These are phyloP conservation scores for Electrona antarctica DNA, from an alignment of 2,113 vertebrate species.

Conservation along the genomic window DNA sequence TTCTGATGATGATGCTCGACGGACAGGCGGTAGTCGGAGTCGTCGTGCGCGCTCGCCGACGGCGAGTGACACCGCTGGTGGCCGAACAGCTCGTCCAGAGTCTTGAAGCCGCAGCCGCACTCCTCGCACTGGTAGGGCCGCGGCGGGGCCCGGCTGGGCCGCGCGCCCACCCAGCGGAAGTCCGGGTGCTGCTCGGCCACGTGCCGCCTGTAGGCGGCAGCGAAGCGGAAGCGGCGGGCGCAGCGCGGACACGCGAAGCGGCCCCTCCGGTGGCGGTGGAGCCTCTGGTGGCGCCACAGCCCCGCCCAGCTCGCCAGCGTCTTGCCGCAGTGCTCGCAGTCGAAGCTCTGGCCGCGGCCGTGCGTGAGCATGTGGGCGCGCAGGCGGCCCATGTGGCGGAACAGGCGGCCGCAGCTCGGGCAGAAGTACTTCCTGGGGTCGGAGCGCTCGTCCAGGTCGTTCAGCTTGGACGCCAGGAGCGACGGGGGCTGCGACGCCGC, in stretches of 20 bases:
- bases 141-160: constrained; percentile 49
- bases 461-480: constrained; percentile 66
- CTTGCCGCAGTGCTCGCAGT: constrained; percentile 75
- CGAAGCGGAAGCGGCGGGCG: constrained; percentile 74
- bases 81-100: constrained; percentile 72
- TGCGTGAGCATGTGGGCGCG: constrained; percentile 81
- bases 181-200: constrained; percentile 77
- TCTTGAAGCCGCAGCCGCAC: constrained; percentile 73
- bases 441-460: constrained; percentile 67
- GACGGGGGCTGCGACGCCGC: constrained; percentile 37
- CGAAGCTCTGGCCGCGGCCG: constrained; percentile 61
- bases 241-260: constrained; percentile 77
- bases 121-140: constrained; percentile 76
- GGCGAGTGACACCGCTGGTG: constrained; percentile 77
- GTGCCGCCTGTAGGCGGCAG: too few relatives aligned
- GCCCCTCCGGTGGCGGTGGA: constrained; percentile 73
- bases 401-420: constrained; percentile 75
- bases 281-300: constrained; percentile 79
- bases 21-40: not conserved
- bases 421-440: constrained; percentile 80
- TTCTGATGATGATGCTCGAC: constrained; percentile 14
- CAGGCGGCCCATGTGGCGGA: constrained; percentile 77
- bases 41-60: not conserved
- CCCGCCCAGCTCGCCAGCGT: constrained; percentile 74
- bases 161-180: constrained; percentile 61